These are phyloP conservation scores for Pimpla rufipes DNA, from an alignment of 2,888 invertebrate species.

Conservation along the genomic window DNA sequence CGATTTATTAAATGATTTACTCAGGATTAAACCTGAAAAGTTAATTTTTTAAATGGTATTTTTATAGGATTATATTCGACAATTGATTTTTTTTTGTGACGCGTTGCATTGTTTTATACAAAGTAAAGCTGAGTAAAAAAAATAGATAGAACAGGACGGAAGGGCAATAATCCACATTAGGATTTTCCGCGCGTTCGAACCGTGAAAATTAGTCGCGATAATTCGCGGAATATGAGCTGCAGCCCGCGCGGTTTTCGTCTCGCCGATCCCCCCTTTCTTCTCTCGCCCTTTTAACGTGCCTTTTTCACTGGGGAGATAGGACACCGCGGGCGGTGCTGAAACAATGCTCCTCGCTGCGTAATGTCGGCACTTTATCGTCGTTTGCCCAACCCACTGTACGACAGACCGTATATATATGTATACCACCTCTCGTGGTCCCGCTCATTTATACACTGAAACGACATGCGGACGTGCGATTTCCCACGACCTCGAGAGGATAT, in stretches of 20 bases:
- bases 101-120: no score
- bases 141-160: conserved; percentile 8
- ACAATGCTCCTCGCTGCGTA: conserved; percentile 57
- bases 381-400: conserved; percentile 51
- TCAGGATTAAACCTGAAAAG: no score
- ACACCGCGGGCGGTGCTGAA: conserved; percentile 46
- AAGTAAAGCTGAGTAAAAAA: no score
- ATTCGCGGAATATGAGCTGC: conserved; percentile 29
- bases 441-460: conserved; percentile 45
- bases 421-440: conserved; percentile 21
- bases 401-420: conserved; percentile 1
- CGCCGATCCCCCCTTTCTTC: conserved; percentile 38
- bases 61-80: no score
- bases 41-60: no score
- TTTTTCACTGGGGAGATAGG: conserved; percentile 30
- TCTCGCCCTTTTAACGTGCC: conserved; percentile 12
- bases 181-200: conserved; percentile 41
- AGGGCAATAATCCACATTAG: neutral
- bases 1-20: no score
- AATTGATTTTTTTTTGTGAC: no score
- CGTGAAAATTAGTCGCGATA: conserved; percentile 61
- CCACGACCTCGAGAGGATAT: conserved; percentile 50
- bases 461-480: conserved; percentile 58
- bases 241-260: conserved; percentile 2
- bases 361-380: conserved; percentile 61